Base-by-base conservation (phyloP, 1,140 invertebrate species). In the Acromyrmex charruanus region DNA sequence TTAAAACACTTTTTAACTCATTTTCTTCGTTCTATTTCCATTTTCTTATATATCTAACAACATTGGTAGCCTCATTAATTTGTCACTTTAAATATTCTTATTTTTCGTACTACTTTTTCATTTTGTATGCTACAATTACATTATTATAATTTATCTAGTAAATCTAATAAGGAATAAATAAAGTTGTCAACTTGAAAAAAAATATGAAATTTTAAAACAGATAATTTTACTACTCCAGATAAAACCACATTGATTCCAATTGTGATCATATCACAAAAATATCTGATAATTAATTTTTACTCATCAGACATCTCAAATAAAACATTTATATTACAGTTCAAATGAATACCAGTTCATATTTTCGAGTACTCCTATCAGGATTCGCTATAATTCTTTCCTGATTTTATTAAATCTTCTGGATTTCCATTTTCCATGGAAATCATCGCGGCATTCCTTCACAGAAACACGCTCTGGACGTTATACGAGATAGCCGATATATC, bases 401-500 rank as follows among this genome's bases (percentile, higher is more conserved):
- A 81, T 75, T 51, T 58, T 59, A 82, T 63, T 61, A 71, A 59
- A 71, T 44, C 51, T 44, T 18, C 35, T 18, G 35, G 14, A 74
- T 49, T 59, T 82, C 21, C 12, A 61, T 74, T 74, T 74, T 74
- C 68, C 18, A 69, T 10, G 21, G 66, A 71, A 81, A 71, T 81
- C 80, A 72, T 69, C 49, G 16, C 35, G 18, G 16, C 21, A 72
- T 68, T 80, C 59, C 61, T 66, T 80, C 44, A 28, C 25, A 12
- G 21, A 31, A 72, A 71, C 31, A 55, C 53, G 55, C 1, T 25
- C 10, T 31, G 14, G 80, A 84, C 39, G 18, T 28, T 18, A 39
- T 35, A 49, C 21, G 25, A 31, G 68, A 9, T 63, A 44, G 18
- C 69, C 55, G 69, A 84, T 84, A 84, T 84, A 84, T 84, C 69